Evolutionary conservation across 2,797 vertebrate genomes (phyloP).

Genomic region (Pithecia hirsuta): DNA sequence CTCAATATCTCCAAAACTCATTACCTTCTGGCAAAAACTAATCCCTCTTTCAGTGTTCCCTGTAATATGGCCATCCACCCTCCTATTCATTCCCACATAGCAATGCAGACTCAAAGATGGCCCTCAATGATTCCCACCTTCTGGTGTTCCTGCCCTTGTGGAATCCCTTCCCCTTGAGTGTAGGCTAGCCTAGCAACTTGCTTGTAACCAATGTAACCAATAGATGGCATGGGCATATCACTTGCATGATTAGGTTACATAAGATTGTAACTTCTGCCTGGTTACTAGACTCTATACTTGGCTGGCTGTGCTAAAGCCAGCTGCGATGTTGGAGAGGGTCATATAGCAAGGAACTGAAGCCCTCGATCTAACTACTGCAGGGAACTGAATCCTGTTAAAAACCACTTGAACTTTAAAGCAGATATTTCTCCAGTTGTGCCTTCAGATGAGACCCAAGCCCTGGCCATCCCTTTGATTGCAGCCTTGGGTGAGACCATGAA

Average conservation of each 20-base stretch:
- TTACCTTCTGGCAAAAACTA: not conserved
- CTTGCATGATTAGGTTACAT: not conserved
- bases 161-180: not conserved
- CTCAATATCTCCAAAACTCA: not conserved
- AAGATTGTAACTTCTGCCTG: not conserved
- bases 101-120: not conserved
- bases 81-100: not conserved
- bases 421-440: not conserved
- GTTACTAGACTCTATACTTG: not conserved
- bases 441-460: not conserved
- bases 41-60: not conserved
- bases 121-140: not conserved
- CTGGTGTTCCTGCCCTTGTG: not conserved
- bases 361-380: not conserved
- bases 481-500: not conserved
- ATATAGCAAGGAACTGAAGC: not conserved
- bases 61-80: not conserved
- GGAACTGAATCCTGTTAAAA: not conserved
- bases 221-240: not conserved
- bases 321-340: not conserved
- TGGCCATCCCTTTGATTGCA: not conserved
- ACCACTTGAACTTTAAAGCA: not conserved
- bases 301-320: not conserved
- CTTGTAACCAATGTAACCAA: not conserved
- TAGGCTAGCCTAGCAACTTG: not conserved